Base-by-base conservation (phyloP, 1,140 invertebrate species). In the Drosophila pectinifera region DNA sequence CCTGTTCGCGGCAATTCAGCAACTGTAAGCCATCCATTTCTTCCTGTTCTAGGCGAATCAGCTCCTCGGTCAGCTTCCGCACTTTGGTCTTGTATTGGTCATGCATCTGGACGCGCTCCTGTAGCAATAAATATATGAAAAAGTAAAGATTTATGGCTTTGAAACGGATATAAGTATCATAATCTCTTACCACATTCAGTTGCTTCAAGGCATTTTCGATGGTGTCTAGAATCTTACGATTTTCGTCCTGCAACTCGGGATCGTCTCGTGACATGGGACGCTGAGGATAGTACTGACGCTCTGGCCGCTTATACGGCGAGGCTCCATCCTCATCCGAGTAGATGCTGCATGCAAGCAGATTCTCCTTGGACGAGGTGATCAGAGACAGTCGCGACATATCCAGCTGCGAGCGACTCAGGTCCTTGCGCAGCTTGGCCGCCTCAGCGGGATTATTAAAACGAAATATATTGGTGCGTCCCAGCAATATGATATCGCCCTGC, bases 371-470 rank as follows among this genome's bases (percentile, higher is more conserved):
- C 20, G 94, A 94, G n/a, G 96, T 96, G 8, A 98, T 94, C 38
- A 98, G 93, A 18, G 97, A 97, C n/a, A 97, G 93, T 22, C 96
- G 94, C 18, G 96, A 97, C 42, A 97, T 94, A 93, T 96, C 96
- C 91, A 95, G 93, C 76, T 94, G 94, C 22, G 95, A 94, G 8
- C 94, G 94, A 73, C 94, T 94, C 94, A 84, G 95, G 94, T 91
- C 95, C 94, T 92, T 95, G 38, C 97, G 94, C 45, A 98, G 92
- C 91, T 97, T 96, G 13, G 97, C 97, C 13, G 97, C 97, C 92
- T 98, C 97, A 0, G 94, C 96, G 24, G 97, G 97, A 94, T 98
- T 97, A 93, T 98, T 98, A 92, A 97, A 98, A 36, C 97, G 95
- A 92, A 98, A 98, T 94, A 98, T 97, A 92, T 97, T 98, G 41